Base-by-base conservation (phyloP, 2,113 vertebrate genomes). In the Upupa epops region DNA sequence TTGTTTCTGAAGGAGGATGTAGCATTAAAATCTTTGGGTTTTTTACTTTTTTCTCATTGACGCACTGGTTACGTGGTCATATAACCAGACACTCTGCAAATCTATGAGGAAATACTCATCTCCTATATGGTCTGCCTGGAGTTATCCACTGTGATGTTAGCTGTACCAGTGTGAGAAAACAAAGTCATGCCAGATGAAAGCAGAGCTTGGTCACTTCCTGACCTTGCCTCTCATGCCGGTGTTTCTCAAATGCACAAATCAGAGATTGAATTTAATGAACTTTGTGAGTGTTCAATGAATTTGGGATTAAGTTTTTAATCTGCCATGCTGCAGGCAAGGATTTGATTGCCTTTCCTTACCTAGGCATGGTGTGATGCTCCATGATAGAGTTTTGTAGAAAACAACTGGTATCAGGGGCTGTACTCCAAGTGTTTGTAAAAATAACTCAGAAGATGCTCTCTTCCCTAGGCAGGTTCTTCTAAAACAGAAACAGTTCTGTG, bases 251-350 rank as follows among this genome's bases (percentile, higher is more conserved):
- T 2, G 16, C 40, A 40, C 34, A 42, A 81, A 37, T 13, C 52
- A 69, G 54, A 49, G 66, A 55, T n/a, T 83, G 83, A 74, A 59
- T 45, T 52, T 88, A 86, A 91, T 86, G 75, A 89, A 52, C 37
- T 9, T 89, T 83, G 22, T 8, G 64, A 83, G 42, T 17, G 46
- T 88, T 91, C 88, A 74, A 0, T 89, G 88, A 88, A 54, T 80
- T 91, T 48, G 25, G 75, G 72, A 88, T 94, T 86, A 86, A 66
- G 51, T 1, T 92, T 77, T 86, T 89, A 89, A 83, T 92, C 82
- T 71, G 36, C 54, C 46, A 0, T 1, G 24, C 59, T 79, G 32
- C 0, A 0, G 52, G 64, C 55, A 34, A 37, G 32, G 29, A 51
- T 80, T 87, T 66, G 75, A 19, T 72, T 88, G 72, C 46, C 46